phyloP scores from a whole-genome alignment of 2,797 vertebrate genomes.

The Sebastes cheni region DNA sequence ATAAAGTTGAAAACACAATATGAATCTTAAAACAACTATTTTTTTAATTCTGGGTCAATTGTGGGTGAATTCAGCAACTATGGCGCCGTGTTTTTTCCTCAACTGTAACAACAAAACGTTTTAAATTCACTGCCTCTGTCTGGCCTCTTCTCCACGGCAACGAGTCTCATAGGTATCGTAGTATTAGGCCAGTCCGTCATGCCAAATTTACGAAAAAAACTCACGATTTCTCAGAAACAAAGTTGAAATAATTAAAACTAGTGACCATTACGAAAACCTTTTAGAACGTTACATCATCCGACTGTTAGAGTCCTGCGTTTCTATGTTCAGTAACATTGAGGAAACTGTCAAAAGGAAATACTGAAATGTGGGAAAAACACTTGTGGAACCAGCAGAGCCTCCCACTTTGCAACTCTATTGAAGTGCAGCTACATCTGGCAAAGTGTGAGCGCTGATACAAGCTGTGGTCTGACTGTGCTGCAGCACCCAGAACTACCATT shows the following conservation, averaged over 20 bases:
- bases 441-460: constrained; percentile 60
- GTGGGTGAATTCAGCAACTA: not conserved
- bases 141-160: not conserved
- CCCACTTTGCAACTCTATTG: not conserved
- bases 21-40: not conserved
- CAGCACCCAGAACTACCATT: constrained; percentile 39
- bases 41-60: not conserved
- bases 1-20: not conserved
- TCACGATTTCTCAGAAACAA: not conserved
- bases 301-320: not conserved
- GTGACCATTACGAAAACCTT: not conserved
- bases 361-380: not conserved
- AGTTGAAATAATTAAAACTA: not conserved
- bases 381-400: not conserved
- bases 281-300: not conserved
- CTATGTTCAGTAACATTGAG: not conserved
- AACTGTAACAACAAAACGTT: not conserved
- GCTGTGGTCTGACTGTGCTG: constrained; percentile 23
- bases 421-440: not conserved
- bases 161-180: not conserved
- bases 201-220: not conserved
- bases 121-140: not conserved
- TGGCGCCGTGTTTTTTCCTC: not conserved
- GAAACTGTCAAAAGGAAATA: not conserved
- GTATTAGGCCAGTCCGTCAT: not conserved